Percentiles rank a stretch among this genome's conserved stretches.
phyloP scores from a whole-genome alignment of 2,113 vertebrate species.

The Quiscalus mexicanus region DNA sequence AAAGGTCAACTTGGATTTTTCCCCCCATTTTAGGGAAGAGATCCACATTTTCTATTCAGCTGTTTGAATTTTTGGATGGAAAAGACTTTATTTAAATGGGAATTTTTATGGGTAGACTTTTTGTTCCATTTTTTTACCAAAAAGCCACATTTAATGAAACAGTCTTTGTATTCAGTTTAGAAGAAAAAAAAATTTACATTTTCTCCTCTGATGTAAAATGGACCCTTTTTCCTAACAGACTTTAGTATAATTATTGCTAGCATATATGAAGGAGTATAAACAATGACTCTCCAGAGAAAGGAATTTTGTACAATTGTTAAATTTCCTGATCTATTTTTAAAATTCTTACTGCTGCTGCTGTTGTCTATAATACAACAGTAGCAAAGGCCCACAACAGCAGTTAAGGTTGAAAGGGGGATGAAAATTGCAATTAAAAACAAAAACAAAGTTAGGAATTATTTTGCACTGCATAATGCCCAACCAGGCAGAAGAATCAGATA shows the following conservation, averaged over 20 bases:
- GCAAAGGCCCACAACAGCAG: conserved; percentile 1
- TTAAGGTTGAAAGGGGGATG: background rate
- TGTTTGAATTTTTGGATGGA: conserved; percentile 5
- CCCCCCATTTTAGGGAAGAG: background rate
- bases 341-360: background rate
- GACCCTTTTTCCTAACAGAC: background rate
- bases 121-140: conserved; percentile 24
- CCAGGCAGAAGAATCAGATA: background rate
- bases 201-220: conserved; percentile 6
- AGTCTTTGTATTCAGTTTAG: conserved; percentile 26
- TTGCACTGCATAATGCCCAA: background rate
- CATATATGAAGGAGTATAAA: conserved; percentile 33
- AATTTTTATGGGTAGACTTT: conserved; percentile 39
- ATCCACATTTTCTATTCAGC: background rate
- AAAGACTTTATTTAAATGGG: background rate
- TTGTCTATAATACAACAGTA: conserved; percentile 19
- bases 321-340: conserved; percentile 49
- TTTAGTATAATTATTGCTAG: conserved; percentile 27
- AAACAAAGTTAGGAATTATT: background rate
- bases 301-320: conserved; percentile 13
- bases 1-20: background rate
- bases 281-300: conserved; percentile 9
- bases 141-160: conserved; percentile 47
- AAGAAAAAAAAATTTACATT: background rate
- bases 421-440: conserved; percentile 4